Evolutionary conservation across 2,888 invertebrate genomes (phyloP).

Genomic region (Himalopsyche anomala): DNA sequence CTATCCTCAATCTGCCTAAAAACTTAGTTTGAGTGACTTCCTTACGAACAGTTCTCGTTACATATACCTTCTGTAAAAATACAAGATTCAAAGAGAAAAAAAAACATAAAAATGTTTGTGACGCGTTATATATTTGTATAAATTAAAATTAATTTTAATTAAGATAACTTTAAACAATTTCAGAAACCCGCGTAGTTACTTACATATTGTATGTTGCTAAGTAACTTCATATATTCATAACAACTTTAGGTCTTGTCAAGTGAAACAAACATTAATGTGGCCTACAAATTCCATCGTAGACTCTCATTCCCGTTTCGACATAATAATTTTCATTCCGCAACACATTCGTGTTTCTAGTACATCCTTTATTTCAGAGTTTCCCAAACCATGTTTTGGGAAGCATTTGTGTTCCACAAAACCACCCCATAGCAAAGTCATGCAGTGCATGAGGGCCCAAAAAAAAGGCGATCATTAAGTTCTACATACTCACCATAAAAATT

Average conservation of each 20-base stretch:
- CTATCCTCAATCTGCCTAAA: too few relatives aligned
- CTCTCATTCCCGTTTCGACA: conserved; percentile 6
- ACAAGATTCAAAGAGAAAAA: too few relatives aligned
- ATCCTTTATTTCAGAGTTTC: not conserved
- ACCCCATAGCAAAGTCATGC: too few relatives aligned
- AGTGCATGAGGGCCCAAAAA: too few relatives aligned
- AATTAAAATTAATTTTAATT: not conserved
- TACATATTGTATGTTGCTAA: not conserved
- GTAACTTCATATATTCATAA: conserved; percentile 11
- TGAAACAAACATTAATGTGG: not conserved
- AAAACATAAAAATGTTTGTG: too few relatives aligned
- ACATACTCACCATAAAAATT: too few relatives aligned
- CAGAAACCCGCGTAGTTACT: not conserved
- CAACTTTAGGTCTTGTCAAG: conserved; percentile 12
- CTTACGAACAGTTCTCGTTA: too few relatives aligned
- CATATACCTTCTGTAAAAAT: too few relatives aligned
- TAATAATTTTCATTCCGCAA: conserved; percentile 20
- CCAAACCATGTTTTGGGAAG: too few relatives aligned
- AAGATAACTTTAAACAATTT: not conserved
- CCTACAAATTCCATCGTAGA: conserved; percentile 12
- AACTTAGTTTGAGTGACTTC: too few relatives aligned
- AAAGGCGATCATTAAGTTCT: too few relatives aligned
- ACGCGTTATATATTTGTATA: not conserved
- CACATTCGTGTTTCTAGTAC: not conserved
- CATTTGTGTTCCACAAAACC: too few relatives aligned